A percentile compares a stretch with the other conserved stretches of the same genome.
Conservation (phyloP, 2,888 invertebrate genomes). For the Slavum lentiscoides region DNA sequence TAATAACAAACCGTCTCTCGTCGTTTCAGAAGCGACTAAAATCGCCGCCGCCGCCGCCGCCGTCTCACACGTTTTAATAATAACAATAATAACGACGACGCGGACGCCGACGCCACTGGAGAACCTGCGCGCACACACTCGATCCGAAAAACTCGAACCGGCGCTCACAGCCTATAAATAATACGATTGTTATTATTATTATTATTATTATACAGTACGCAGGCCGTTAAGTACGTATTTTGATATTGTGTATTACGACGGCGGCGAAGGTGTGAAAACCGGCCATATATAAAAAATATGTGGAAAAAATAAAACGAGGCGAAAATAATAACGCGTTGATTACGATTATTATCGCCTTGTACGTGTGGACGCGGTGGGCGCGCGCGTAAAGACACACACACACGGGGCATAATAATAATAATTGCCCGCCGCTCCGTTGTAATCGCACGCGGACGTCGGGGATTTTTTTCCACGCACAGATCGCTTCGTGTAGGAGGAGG, state of each 20-base stretch:
- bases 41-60: no score
- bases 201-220: not conserved
- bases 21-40: no score
- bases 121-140: not conserved
- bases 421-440: not conserved
- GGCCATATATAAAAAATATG: not conserved
- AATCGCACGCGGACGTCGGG: no score
- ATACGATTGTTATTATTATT: constrained; percentile 20
- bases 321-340: constrained; percentile 4
- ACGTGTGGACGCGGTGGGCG: no score
- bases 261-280: constrained; percentile 39
- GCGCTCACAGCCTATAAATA: not conserved
- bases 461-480: no score
- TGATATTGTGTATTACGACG: not conserved
- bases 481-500: no score
- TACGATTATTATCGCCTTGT: constrained; percentile 27
- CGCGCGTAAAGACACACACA: not conserved
- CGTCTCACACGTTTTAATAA: no score
- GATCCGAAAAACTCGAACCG: constrained; percentile 2
- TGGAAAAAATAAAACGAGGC: constrained; percentile 8
- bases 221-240: not conserved
- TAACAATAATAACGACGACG: no score
- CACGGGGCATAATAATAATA: not conserved
- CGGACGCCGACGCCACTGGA: not conserved
- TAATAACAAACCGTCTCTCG: no score